Evolutionary conservation across 2,888 invertebrate species (phyloP), one percentile per base, ranked within the genome.

Genomic region (Sesia bembeciformis): DNA sequence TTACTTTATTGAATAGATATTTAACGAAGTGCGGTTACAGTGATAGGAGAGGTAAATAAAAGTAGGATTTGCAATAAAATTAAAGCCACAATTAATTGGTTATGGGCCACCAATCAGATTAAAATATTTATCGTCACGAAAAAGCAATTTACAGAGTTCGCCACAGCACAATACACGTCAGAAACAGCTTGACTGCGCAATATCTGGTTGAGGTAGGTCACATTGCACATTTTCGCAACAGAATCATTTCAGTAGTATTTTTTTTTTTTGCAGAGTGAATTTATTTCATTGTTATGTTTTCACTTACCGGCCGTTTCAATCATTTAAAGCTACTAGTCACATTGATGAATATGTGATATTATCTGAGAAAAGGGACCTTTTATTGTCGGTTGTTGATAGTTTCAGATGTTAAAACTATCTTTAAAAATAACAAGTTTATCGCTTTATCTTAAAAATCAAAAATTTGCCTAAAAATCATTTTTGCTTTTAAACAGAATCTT

Each of bases 51-150:
- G 46, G 8, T 46, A 46, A 46, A 46, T 46, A 46, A 46, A 46
- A 46, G 4, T 8, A 46, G 46, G 7, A 7, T 8, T 70, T 70
- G 57, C 60, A 59, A 66, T 70, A 64, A 75, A 78, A 76, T 74
- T 72, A 75, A 81, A 83, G 65, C 84, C 83, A 73, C 84, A 81
- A 78, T 84, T 83, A 86, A 87, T 86, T 84, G 83, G 82, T 82
- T 76, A 76, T 79, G 72, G 78, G 77, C 84, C 84, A 81, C 84
- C 81, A 81, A 85, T 83, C 81, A 81, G 83, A 84, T 84, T 85
- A 85, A 87, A 84, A 86, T 86, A 84, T 87, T 86, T 85, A 84
- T 85, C 72, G 84, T 81, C 78, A 78, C 80, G 78, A 82, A 85
- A 23, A 87, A 85, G 82, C 87, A 86, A 87, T 87, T 86, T 85